Percentiles rank a stretch among this genome's conserved stretches.
phyloP scores from a whole-genome alignment of 2,113 vertebrate genomes.

The Callocephalon fimbriatum region DNA sequence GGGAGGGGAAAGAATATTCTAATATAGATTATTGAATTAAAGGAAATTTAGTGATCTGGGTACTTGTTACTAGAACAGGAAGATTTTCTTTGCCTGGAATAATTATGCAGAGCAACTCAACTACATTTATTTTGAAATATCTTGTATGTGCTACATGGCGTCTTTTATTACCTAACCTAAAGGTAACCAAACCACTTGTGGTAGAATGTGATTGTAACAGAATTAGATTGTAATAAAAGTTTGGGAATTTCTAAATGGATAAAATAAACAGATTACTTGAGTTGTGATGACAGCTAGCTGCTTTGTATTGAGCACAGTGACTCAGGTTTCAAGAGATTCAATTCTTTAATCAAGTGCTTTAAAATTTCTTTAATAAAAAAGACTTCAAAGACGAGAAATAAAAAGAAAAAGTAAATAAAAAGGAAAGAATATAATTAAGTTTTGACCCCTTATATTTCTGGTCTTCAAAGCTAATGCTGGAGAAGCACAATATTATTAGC shows the following conservation, averaged over 20 bases:
- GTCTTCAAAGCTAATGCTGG: slow-evolving; percentile 79
- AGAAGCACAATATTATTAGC: slow-evolving; percentile 79
- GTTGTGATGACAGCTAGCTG: not conserved
- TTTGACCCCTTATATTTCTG: slow-evolving; percentile 78
- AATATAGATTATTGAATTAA: not conserved
- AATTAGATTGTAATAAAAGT: not conserved
- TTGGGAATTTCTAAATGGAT: not conserved
- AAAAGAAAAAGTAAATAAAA: slow-evolving; percentile 71
- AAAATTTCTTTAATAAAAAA: slow-evolving; percentile 7
- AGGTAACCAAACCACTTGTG: not conserved
- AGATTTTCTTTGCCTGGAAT: not conserved
- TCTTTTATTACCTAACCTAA: not conserved
- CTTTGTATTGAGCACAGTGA: not conserved
- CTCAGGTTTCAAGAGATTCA: not conserved
- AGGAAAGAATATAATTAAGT: slow-evolving; percentile 69
- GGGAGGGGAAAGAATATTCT: not conserved
- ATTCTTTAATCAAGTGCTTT: not conserved
- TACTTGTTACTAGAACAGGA: not conserved
- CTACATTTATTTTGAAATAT: not conserved
- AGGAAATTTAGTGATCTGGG: not conserved
- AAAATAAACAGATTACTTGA: not conserved
- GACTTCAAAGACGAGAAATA: slow-evolving; percentile 60
- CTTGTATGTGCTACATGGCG: rapidly evolving
- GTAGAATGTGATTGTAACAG: not conserved
- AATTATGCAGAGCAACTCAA: not conserved